Base-by-base conservation (phyloP, 2,797 vertebrate species). In the Chaetodon trifasciatus region DNA sequence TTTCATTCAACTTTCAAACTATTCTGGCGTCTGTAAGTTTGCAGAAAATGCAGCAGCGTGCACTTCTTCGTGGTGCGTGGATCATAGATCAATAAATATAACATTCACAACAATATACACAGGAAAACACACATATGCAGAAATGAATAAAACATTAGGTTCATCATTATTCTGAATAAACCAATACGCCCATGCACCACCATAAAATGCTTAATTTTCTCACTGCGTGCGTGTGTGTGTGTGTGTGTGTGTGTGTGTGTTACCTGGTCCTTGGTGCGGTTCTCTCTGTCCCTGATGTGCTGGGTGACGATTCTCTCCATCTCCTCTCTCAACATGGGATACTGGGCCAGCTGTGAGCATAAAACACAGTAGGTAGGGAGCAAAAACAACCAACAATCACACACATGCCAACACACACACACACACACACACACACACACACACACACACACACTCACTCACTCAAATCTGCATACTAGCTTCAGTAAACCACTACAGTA, bases 301-400 rank as follows among this genome's bases (percentile, higher is more conserved):
- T 98, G 98, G 21, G 98, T 99, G 63, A 99, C 98, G 0, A 99
- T 99, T 80, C 97, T 96, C 85, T 99, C 98, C 98, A 99, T 99
- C 94, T 99, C 98, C 88, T 99, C 98, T 47, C 98, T 96, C 84
- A 99, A 93, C 90, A 97, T 93, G 0, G 98, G 98, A 91, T 98
- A 99, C 81, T 99, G 98, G 90, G 97, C 97, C 85, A 99, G 96
- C 98, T 99, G 95, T 78, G 84, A 93, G 85, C 82, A 93, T 64
- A 91, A 71, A 93, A 83, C 86, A 85, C 63, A 92, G 85, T 88
- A 89, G 88, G 88, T 93, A 84, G 90, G 85, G 64, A 82, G 76
- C 47, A 82, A 70, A 80, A 78, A 60, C 16, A 50, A 28, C 42
- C 0, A 13, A 44, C 12, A 23, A 5, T 12, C 35, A 53, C 37